Evolutionary conservation across 2,113 vertebrate species (phyloP).

Genomic region (Dasyornis broadbenti): DNA sequence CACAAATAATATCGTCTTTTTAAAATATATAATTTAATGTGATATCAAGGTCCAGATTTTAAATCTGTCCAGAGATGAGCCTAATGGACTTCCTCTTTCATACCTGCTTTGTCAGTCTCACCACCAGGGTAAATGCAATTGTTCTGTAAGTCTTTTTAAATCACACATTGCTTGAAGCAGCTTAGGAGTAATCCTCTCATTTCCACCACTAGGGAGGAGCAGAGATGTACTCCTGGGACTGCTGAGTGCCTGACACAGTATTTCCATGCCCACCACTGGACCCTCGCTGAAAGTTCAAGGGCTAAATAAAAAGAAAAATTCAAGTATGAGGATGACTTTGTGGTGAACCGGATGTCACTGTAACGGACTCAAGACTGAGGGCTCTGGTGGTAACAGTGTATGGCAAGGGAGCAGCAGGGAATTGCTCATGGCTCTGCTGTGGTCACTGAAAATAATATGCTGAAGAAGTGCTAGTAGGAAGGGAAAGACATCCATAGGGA

Average conservation of each 20-base stretch:
- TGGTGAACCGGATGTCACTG: background rate
- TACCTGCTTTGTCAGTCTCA: background rate
- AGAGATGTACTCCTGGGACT: background rate
- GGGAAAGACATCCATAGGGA: background rate
- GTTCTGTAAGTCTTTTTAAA: background rate
- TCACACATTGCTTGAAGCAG: background rate
- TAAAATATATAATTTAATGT: background rate
- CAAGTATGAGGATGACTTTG: background rate
- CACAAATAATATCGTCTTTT: rapidly evolving
- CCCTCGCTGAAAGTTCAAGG: background rate
- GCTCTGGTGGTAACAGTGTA: rapidly evolving
- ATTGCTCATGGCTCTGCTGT: background rate
- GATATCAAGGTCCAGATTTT: background rate
- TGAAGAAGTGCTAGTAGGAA: background rate
- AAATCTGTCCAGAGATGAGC: background rate
- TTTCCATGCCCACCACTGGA: background rate
- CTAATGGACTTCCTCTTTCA: background rate
- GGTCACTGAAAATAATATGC: background rate
- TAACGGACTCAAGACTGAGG: background rate
- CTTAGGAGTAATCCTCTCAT: background rate
- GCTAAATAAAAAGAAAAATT: background rate
- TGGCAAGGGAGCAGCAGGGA: background rate
- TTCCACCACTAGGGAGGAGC: background rate
- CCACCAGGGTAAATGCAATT: background rate
- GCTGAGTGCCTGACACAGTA: rapidly evolving